Conservation (phyloP, 2,113 vertebrate genomes). For the Antechinus stuartii region DNA sequence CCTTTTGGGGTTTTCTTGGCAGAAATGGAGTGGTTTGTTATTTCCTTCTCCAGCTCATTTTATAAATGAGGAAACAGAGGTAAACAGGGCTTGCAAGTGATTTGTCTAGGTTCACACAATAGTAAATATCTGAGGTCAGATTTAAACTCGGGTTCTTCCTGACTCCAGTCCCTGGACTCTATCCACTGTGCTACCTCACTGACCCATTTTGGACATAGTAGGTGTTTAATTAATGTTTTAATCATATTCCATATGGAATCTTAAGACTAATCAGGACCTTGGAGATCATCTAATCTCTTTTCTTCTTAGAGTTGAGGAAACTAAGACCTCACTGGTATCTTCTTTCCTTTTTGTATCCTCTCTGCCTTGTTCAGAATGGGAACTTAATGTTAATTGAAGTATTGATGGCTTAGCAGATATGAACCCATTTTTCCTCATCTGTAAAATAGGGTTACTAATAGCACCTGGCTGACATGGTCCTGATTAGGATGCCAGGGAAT, state of each 20-base stretch:
- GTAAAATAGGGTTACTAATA: neutral
- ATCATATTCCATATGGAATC: too few species aligned
- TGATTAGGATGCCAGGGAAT: neutral
- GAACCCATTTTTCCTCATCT: neutral
- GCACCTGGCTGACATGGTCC: neutral
- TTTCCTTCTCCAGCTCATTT: neutral
- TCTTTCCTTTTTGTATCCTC: neutral
- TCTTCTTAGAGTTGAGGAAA: neutral
- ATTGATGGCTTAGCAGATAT: neutral
- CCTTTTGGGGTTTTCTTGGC: neutral
- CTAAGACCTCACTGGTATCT: neutral
- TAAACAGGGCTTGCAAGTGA: neutral
- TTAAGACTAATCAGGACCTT: neutral
- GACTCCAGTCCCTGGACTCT: neutral
- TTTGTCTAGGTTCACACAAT: neutral
- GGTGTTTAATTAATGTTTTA: neutral
- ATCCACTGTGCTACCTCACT: neutral
- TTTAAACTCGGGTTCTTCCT: neutral
- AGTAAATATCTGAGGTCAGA: neutral
- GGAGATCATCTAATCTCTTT: neutral
- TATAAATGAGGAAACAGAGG: neutral
- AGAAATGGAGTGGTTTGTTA: neutral
- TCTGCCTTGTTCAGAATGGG: neutral
- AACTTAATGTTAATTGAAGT: neutral
- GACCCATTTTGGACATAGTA: neutral